Evolutionary conservation across 2,888 invertebrate genomes (phyloP).

Genomic region (Heliconius erato): DNA sequence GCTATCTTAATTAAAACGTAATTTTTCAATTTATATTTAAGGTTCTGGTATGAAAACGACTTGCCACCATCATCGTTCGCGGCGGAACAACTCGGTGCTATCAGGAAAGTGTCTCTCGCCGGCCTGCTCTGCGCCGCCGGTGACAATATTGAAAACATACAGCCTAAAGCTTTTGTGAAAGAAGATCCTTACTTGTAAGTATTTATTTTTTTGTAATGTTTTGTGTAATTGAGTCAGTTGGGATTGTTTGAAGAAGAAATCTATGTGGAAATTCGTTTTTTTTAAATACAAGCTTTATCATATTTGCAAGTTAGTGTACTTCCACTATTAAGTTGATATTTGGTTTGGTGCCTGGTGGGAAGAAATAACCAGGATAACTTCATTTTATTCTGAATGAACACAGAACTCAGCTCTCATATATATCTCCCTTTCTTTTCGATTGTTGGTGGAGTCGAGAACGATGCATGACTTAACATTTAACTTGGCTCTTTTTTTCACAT

Average conservation of each 20-base stretch:
- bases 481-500: no score
- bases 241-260: background rate
- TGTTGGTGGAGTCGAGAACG: no score
- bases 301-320: no score
- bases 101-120: constrained; percentile 92
- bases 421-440: no score
- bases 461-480: no score
- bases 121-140: constrained; percentile 92
- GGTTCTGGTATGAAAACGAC: constrained; percentile 98
- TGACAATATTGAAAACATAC: constrained; percentile 89
- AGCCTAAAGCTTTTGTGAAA: constrained; percentile 93
- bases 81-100: constrained; percentile 91
- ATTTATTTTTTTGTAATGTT: background rate
- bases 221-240: no score
- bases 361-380: no score
- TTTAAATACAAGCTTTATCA: no score
- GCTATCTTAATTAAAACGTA: background rate
- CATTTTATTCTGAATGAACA: no score
- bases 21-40: constrained; percentile 52
- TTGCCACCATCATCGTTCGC: constrained; percentile 94
- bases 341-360: no score
- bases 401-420: no score
- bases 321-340: no score
- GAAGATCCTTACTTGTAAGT: constrained; percentile 94
- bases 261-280: background rate